Evolutionary conservation across 2,113 vertebrate genomes (phyloP), one percentile per base, ranked within the genome.

Genomic region (Dasyornis broadbenti): DNA sequence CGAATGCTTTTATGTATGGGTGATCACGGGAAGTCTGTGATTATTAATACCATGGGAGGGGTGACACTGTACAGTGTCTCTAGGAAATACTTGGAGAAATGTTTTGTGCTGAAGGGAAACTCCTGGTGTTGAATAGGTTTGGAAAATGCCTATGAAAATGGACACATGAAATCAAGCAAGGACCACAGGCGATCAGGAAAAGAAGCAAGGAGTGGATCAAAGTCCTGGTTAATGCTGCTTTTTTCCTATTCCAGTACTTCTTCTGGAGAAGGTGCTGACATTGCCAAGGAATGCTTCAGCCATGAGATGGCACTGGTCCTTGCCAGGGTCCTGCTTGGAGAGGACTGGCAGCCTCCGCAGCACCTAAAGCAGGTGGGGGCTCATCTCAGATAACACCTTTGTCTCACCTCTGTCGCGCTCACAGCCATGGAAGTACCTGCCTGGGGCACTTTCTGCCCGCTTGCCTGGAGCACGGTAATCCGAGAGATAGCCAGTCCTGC

Each of bases 401-500:
- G 31, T 31, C 31, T 79, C 31, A 1, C 24, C 31, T 21, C 27
- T 1, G 1, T 40, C 2, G 3, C 27, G 17, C 35, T 37, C 24
- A 1, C 2, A 4, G 30, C 79, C 15, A 1, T 5, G 6, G 28
- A 69, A 35, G 4, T 15, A 2, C 6, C 54, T 65, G 50, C 8
- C 7, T 20, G 3, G 6, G 0, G 15, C 37, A 52, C 71, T 39
- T 57, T 2, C 9, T 15, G 4, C 2, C 57, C 0, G 0, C 53
- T 60, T 0, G 0, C 40, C 23, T 4, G 27, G 30, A 73, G 40
- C 47, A 8, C 0, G 0, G 26, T 9, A 13, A 27, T 20, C 33
- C 42, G 10, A 39, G n/a, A 44, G 19, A 10, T 0, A 24, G 14
- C 49, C 49, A 30, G 14, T n/a, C 39, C 50, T 5, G 0, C 20